Percentiles rank a stretch among this genome's conserved stretches.
Evolutionary conservation across 2,888 invertebrate species (phyloP).

Genomic region (Aleiodes alternator): DNA sequence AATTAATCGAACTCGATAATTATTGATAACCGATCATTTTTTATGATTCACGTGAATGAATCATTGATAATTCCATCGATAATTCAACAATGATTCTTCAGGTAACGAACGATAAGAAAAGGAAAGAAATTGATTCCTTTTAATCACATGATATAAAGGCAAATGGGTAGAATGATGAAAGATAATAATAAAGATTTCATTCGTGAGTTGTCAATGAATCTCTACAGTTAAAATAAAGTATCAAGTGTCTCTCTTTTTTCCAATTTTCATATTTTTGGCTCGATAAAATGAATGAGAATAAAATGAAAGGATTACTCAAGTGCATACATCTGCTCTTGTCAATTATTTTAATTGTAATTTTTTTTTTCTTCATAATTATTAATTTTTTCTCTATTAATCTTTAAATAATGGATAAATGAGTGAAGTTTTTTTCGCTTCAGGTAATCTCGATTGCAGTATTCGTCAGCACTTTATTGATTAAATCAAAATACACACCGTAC

Average conservation of each 20-base stretch:
- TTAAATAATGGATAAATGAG: background rate
- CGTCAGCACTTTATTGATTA: background rate
- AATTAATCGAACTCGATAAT: background rate
- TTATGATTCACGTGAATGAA: background rate
- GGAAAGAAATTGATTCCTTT: constrained; percentile 3
- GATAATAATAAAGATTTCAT: no score
- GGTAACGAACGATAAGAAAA: background rate
- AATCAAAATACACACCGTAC: background rate
- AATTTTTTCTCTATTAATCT: background rate
- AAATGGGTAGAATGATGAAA: no score
- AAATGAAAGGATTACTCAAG: background rate
- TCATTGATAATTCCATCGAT: background rate
- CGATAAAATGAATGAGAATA: background rate
- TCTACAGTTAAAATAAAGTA: background rate
- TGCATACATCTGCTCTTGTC: background rate
- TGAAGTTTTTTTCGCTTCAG: background rate
- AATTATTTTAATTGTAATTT: background rate
- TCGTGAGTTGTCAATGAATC: constrained; percentile 4
- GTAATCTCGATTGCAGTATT: constrained; percentile 2
- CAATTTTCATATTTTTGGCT: background rate
- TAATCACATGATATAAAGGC: background rate
- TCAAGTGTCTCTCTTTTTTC: background rate
- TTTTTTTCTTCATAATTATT: no score
- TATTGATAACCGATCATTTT: background rate
- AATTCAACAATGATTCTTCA: background rate